Conservation (phyloP, 2,888 invertebrate species). For the Pantelozetes paolii region DNA sequence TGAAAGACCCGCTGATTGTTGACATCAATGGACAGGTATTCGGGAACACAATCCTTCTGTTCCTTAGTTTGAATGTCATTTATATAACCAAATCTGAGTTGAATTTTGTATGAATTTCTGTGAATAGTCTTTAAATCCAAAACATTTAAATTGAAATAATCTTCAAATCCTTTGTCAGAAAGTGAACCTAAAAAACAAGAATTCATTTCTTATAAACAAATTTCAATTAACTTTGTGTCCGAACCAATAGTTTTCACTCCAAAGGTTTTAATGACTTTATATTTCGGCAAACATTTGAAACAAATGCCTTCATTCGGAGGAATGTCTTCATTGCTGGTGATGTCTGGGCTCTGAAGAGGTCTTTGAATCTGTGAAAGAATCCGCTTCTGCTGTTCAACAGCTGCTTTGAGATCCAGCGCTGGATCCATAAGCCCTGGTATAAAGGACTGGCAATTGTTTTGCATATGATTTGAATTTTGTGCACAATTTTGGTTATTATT, state of each 20-base stretch:
- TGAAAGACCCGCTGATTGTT: not conserved
- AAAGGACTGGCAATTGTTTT: no score
- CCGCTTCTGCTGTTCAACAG: not conserved
- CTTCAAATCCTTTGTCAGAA: not conserved
- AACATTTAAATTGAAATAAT: not conserved
- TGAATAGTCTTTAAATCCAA: not conserved
- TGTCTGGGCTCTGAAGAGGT: not conserved
- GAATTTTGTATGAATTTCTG: not conserved
- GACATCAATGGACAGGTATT: constrained; percentile 28
- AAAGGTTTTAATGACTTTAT: not conserved
- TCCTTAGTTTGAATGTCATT: not conserved
- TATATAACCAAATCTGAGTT: constrained; percentile 6
- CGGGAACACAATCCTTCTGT: constrained; percentile 23
- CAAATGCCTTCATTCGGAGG: not conserved
- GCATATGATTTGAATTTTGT: no score
- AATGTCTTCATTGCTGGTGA: not conserved
- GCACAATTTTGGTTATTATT: no score
- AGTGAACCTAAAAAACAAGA: constrained; percentile 7
- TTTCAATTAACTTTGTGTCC: not conserved
- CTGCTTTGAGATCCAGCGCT: not conserved
- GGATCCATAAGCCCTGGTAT: no score
- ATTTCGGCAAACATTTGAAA: constrained; percentile 22
- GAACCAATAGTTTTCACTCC: constrained; percentile 9
- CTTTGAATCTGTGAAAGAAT: not conserved
- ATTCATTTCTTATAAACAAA: not conserved